Evolutionary conservation across 2,888 invertebrate genomes (phyloP).

Genomic region (Sycophila texana): DNA sequence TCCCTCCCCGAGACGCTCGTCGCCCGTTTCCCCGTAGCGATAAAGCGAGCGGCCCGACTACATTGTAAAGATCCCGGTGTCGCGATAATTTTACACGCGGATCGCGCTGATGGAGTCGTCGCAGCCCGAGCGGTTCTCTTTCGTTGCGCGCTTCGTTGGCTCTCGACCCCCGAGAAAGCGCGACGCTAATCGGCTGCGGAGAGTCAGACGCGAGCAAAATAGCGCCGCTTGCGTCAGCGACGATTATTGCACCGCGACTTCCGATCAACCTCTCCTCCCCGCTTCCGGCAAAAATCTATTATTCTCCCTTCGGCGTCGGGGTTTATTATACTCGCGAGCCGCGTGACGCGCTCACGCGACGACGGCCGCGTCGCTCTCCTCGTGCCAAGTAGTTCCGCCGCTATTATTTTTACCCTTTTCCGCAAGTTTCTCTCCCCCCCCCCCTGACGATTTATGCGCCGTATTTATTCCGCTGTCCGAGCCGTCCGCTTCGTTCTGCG

Average conservation of each 20-base stretch:
- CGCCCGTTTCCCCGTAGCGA: too few species aligned
- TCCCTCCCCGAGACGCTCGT: too few species aligned
- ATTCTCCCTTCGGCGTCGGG: not conserved
- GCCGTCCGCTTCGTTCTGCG: not conserved
- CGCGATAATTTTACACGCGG: not conserved
- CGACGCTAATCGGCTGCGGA: not conserved
- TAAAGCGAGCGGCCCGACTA: too few species aligned
- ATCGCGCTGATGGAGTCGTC: not conserved
- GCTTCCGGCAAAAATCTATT: not conserved
- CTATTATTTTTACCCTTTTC: slow-evolving; percentile 42
- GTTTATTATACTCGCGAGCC: not conserved
- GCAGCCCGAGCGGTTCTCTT: too few species aligned
- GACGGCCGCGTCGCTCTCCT: slow-evolving; percentile 1
- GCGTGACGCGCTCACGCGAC: not conserved
- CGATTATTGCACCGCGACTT: slow-evolving; percentile 8
- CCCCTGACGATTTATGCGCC: too few species aligned
- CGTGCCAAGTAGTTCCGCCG: slow-evolving; percentile 33
- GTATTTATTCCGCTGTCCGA: not conserved
- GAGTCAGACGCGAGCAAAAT: slow-evolving; percentile 3
- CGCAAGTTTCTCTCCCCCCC: not conserved
- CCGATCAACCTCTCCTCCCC: slow-evolving; percentile 15
- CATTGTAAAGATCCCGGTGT: too few species aligned
- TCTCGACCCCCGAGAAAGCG: not conserved
- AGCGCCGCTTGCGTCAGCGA: slow-evolving; percentile 18
- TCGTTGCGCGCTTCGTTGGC: too few species aligned